These are phyloP conservation scores for Olivierus martensii DNA, from an alignment of 1,140 invertebrate genomes.

Conservation along the genomic window DNA sequence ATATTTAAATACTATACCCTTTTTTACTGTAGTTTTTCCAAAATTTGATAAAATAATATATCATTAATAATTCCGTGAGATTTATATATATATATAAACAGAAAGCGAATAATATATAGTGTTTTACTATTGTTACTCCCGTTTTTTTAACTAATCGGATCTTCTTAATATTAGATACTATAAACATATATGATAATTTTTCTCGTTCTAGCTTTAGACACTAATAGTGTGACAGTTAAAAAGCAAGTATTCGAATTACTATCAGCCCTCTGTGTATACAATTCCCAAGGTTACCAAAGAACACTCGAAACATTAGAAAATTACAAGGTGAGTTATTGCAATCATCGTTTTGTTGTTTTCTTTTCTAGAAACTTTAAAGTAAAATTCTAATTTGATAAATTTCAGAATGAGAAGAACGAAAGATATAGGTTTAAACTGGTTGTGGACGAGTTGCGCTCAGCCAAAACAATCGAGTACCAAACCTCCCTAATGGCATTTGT, in stretches of 20 bases:
- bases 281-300: conserved; percentile 32
- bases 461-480: conserved; percentile 30
- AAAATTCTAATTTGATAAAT: conserved; percentile 6
- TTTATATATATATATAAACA: too few species aligned
- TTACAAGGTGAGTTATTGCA: conserved; percentile 28
- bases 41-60: too few species aligned
- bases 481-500: conserved; percentile 35
- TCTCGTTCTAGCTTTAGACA: conserved; percentile 33
- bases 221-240: conserved; percentile 37
- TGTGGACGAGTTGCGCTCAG: conserved; percentile 31
- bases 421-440: conserved; percentile 34
- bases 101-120: too few species aligned
- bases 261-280: conserved; percentile 38
- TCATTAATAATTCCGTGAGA: too few species aligned
- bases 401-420: conserved; percentile 60
- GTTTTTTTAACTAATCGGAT: too few species aligned
- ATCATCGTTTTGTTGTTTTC: neutral
- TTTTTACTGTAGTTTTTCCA: too few species aligned
- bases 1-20: too few species aligned
- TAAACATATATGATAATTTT: too few species aligned
- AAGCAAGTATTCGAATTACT: conserved; percentile 40
- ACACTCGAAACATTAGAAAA: conserved; percentile 34
- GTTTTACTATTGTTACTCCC: too few species aligned
- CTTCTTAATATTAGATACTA: too few species aligned
- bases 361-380: neutral